Conservation (phyloP, 2,888 invertebrate species). For the Cantharis flavilabris region DNA sequence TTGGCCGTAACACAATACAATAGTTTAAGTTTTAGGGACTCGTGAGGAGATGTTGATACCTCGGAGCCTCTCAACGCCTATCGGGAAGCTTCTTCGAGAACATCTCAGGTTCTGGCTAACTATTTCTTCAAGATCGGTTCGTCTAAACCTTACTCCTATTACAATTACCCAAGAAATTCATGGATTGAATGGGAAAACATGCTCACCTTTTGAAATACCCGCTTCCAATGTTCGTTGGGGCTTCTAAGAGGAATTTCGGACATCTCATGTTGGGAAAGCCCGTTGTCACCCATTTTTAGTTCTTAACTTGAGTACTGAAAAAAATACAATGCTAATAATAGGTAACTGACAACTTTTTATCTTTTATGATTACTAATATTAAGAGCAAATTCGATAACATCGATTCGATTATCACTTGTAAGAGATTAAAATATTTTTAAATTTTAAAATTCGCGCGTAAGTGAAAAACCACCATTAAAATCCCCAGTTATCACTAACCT, state of each 20-base stretch:
- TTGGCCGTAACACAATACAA: no score
- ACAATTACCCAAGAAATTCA: no score
- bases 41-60: no score
- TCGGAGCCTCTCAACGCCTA: no score
- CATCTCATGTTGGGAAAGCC: neutral
- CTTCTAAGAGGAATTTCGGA: constrained; percentile 24
- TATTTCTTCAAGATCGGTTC: no score
- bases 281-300: neutral
- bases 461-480: neutral
- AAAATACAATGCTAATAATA: neutral
- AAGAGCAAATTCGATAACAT: neutral
- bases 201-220: constrained; percentile 60
- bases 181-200: no score
- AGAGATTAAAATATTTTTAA: neutral
- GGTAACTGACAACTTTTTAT: neutral
- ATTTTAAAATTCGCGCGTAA: neutral
- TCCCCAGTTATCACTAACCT: neutral
- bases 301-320: neutral
- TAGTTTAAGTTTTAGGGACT: no score
- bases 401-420: neutral
- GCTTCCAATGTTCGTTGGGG: constrained; percentile 58
- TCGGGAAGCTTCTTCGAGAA: no score
- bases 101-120: no score
- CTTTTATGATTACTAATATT: neutral
- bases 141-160: no score